Base-by-base conservation (phyloP, 1,140 invertebrate genomes). In the Drosophila lacertosa region DNA sequence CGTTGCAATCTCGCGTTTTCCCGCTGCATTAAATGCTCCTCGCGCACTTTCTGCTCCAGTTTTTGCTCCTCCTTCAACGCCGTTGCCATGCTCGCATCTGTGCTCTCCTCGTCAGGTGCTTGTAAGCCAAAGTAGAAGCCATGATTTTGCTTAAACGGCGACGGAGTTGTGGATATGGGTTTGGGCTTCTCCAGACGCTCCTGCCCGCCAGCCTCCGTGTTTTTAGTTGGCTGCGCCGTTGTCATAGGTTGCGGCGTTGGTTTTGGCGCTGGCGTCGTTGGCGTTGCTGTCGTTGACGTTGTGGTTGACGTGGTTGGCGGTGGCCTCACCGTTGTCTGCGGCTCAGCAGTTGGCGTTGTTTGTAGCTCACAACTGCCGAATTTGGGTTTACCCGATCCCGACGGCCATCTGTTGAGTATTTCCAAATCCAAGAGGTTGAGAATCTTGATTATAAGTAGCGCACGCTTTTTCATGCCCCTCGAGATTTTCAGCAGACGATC, bases 121-220 rank as follows among this genome's bases (percentile, higher is more conserved):
- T 48, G 57, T 1, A 74, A 50, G 1, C 81, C 81, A 45, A 84
- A 86, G 11, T 57, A 63, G 26, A 81, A 84, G 0, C 29, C 6
- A 1, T n/a, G 16, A 45, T 20, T 40, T 10, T 42, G 10, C 0
- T 40, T 39, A 3, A 11, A 18, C 9, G 40, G 20, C 11, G 15
- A 15, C 0, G 6, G 33, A 0, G 16, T 20, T 29, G 39, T 4
- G 4, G 13, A 1, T 1, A 3, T 9, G 7, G 11, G 2, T 2
- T 0, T 50, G 0, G 29, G 48, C 10, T 26, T 54, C 0, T 70
- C 60, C 9, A 64, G 3, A n/a, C 48, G 24, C 35, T 80, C 33
- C 1, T 2, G 0, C 5, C 9, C 16, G 9, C 18, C 10, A 16
- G 10, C 26, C 0, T 29, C 26, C 0, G 0, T 29, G 7, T 7